Evolutionary conservation across 1,140 invertebrate genomes (phyloP).

Genomic region (Lucilia cuprina): DNA sequence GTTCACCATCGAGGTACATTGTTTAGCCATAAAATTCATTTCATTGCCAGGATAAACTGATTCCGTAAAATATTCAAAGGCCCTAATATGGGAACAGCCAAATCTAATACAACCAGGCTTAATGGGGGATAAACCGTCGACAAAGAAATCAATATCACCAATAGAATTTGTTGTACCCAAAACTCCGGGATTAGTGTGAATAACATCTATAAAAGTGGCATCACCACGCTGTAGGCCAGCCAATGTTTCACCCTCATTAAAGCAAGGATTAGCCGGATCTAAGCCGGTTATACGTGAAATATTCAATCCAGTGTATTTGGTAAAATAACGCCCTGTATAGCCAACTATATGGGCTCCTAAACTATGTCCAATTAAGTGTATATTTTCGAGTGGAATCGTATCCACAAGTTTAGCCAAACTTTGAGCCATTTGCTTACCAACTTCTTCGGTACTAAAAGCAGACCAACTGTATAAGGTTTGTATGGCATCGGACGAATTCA

Average conservation of each 20-base stretch:
- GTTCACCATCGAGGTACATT: no score
- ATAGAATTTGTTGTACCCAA: constrained; percentile 64
- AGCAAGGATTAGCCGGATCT: constrained; percentile 76
- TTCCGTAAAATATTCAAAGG: constrained; percentile 70
- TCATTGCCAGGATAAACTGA: constrained; percentile 64
- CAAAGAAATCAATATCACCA: constrained; percentile 79
- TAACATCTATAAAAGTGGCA: constrained; percentile 72
- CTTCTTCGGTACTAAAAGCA: constrained; percentile 55
- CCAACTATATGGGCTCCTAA: constrained; percentile 67
- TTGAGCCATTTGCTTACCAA: constrained; percentile 51
- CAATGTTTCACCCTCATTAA: constrained; percentile 62
- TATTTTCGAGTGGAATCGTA: constrained; percentile 49
- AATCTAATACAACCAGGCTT: constrained; percentile 66
- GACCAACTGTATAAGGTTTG: constrained; percentile 60
- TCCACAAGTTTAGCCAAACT: constrained; percentile 48
- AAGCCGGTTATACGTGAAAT: constrained; percentile 70
- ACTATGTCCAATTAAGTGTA: constrained; percentile 60
- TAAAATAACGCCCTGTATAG: constrained; percentile 63
- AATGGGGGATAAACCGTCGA: constrained; percentile 59
- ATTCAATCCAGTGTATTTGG: constrained; percentile 50
- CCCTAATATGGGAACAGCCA: constrained; percentile 70
- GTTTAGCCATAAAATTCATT: constrained; percentile 46
- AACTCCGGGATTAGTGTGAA: constrained; percentile 77
- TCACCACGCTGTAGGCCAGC: constrained; percentile 66
- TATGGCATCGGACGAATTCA: constrained; percentile 55